phyloP scores from a whole-genome alignment of 2,113 vertebrate species.

The Callospermophilus lateralis region DNA sequence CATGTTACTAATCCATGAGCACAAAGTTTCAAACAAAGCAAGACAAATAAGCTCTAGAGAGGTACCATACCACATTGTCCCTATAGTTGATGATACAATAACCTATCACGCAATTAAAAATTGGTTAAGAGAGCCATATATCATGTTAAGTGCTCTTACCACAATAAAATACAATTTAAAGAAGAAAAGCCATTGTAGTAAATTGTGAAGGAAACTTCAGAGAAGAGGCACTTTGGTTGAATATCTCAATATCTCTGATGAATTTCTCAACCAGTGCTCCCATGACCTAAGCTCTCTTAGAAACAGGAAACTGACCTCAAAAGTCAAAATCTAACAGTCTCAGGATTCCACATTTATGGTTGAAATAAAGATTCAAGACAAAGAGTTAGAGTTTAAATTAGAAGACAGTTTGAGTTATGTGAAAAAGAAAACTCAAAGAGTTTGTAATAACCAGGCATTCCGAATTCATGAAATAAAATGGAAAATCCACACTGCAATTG shows the following conservation, averaged over 20 bases:
- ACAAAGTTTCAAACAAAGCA: neutral
- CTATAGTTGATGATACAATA: neutral
- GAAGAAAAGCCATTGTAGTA: neutral
- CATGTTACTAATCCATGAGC: neutral
- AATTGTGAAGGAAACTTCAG: neutral
- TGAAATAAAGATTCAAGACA: neutral
- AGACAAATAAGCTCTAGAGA: neutral
- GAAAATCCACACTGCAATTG: neutral
- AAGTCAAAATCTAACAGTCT: neutral
- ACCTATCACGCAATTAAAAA: neutral
- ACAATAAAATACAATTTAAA: slow-evolving; percentile 7
- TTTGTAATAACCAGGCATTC: slow-evolving; percentile 15
- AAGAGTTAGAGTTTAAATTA: neutral
- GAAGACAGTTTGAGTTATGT: neutral
- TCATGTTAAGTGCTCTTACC: neutral
- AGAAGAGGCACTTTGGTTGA: neutral
- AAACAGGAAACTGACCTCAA: neutral
- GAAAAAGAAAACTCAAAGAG: neutral
- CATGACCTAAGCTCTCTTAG: neutral
- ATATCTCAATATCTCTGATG: neutral
- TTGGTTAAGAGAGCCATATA: neutral
- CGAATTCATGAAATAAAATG: slow-evolving; percentile 24
- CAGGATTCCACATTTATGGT: neutral
- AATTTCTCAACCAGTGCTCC: neutral
- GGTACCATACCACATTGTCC: neutral